Base-by-base conservation (phyloP, 2,888 invertebrate genomes). In the Erebia ligea region DNA sequence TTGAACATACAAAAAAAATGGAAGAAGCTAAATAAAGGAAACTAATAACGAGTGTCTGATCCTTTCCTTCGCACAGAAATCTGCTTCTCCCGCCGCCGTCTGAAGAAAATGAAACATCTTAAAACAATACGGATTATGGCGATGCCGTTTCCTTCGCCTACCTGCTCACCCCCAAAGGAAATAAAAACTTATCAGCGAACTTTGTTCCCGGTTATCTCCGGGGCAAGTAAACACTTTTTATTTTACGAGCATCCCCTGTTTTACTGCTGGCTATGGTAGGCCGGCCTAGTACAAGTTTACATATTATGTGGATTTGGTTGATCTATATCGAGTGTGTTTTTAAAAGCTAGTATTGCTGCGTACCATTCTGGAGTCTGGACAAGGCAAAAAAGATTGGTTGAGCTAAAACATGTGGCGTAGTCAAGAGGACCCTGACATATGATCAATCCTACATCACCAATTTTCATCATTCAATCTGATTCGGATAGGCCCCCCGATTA, bases 131-230 rank as follows among this genome's bases (percentile, higher is more conserved):
- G 67, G 68, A 72, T 74, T 74, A 74, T 67, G 66, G 66, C 59
- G 56, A 70, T 67, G 58, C 70, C 63, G 70, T 66, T 70, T 74
- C 61, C 64, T 67, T 69, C 54, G 67, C 59, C 68, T 73, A 72
- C 73, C 74, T 72, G 73, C 67, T 54, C 65, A 57, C 72, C 71
- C 73, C 71, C 69, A 65, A 48, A 70, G 72, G 87, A 88, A 90
- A 92, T 92, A 92, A 93, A 92, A 92, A 91, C 87, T 91, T 92
- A 92, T 92, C 91, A 89, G 83, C 80, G 80, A 92, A 92, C 88
- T 92, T 91, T 87, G 88, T 87, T 84, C 85, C 83, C 84, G 69
- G 87, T 88, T 92, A 92, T 92, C 92, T 91, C 80, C 80, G 82
- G 85, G 83, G 85, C 85, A 84, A 90, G 91, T 88, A 92, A 91